These are phyloP conservation scores for Oenanthe oenanthe DNA, from an alignment of 2,113 vertebrate species.

Conservation along the genomic window DNA sequence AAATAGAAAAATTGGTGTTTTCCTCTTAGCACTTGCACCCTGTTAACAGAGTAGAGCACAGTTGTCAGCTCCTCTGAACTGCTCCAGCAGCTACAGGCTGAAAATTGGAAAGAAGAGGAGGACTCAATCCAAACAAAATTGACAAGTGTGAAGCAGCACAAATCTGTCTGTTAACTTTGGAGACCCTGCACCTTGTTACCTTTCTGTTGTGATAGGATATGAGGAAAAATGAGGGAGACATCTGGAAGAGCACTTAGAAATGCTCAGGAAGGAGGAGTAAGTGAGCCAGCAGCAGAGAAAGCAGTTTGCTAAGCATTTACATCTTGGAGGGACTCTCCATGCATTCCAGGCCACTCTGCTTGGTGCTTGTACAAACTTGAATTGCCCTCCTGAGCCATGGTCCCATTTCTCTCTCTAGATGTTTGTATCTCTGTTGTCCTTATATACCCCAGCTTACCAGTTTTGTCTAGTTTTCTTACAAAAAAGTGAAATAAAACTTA, in stretches of 20 bases:
- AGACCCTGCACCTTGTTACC: background rate
- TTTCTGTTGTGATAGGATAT: background rate
- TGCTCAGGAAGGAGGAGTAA: background rate
- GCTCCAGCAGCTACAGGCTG: background rate
- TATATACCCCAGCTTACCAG: constrained; percentile 61
- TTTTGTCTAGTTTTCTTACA: constrained; percentile 50
- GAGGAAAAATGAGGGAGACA: background rate
- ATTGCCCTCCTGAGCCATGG: background rate
- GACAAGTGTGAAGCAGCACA: background rate
- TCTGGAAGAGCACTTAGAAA: background rate
- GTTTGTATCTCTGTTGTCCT: constrained; percentile 57
- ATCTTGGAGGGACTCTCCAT: background rate
- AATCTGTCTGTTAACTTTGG: background rate
- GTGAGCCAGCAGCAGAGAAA: background rate
- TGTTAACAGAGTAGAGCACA: background rate
- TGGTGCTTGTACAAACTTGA: background rate
- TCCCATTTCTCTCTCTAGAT: background rate
- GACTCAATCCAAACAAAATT: background rate
- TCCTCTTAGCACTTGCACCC: background rate
- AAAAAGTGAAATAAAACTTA: constrained; percentile 56
- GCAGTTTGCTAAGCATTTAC: background rate
- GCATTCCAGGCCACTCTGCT: background rate
- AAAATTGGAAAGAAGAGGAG: background rate
- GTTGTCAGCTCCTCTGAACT: background rate
- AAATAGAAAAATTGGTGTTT: background rate